A percentile compares a stretch with the other conserved stretches of the same genome.
Evolutionary conservation across 1,140 invertebrate species (phyloP).

Genomic region (Drosophila nikananu): DNA sequence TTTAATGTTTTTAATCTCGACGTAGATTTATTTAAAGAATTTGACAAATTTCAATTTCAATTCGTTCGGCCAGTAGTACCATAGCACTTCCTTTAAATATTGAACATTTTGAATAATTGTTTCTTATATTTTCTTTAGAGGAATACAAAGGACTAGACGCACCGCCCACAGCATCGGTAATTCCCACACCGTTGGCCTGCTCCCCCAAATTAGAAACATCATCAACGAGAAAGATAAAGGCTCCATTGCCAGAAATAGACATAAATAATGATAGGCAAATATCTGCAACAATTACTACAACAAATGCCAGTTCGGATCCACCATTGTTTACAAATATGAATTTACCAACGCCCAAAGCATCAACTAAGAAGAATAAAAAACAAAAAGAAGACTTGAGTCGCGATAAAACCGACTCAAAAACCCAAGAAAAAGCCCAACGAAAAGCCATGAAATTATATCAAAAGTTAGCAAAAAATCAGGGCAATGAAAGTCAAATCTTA

Average conservation of each 20-base stretch:
- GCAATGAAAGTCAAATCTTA: slow-evolving; percentile 2
- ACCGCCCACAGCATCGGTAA: slow-evolving; percentile 37
- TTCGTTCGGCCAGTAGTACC: too few species aligned
- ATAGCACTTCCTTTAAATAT: too few species aligned
- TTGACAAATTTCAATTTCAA: too few species aligned
- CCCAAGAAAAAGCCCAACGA: slow-evolving; percentile 58
- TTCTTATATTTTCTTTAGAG: slow-evolving; percentile 40
- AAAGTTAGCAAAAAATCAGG: slow-evolving; percentile 55
- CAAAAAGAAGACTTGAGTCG: slow-evolving; percentile 27
- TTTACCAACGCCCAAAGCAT: neutral
- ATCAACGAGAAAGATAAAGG: neutral
- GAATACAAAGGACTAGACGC: slow-evolving; percentile 67
- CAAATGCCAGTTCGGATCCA: neutral
- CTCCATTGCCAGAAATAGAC: neutral
- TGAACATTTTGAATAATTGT: neutral
- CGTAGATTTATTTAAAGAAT: too few species aligned
- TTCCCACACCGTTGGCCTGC: neutral
- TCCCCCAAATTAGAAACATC: neutral
- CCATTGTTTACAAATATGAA: slow-evolving; percentile 2
- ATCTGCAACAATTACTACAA: neutral
- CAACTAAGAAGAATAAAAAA: slow-evolving; percentile 49
- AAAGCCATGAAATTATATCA: slow-evolving; percentile 71
- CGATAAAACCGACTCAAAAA: slow-evolving; percentile 32
- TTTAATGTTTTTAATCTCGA: too few species aligned
- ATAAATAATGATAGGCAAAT: slow-evolving; percentile 1